Base-by-base conservation (phyloP, 2,797 vertebrate species). In the Ficedula albicollis region DNA sequence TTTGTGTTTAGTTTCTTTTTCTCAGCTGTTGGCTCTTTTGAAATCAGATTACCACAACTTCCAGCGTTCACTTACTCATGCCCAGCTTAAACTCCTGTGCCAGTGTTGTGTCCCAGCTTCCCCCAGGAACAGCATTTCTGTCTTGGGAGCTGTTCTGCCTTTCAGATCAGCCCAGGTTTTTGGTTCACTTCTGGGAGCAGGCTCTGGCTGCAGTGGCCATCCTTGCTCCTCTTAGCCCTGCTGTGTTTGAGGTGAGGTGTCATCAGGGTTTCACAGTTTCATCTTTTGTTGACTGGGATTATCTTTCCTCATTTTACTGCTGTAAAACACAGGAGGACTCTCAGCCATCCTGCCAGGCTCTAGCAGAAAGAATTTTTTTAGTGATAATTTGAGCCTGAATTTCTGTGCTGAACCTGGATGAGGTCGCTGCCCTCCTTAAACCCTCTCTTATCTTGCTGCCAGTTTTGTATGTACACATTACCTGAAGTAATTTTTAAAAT, bases 1-100 rank as follows among this genome's bases (percentile, higher is more conserved):
- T 29, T 27, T 16, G 10, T 36, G 17, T 52, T 67, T 13, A 3
- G 54, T 91, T 96, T 95, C 90, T 41, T 6, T 87, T 89, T 95
- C 58, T 48, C 5, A 0, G 3, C 25, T 12, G 48, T 29, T 49
- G 49, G 19, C 26, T 64, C 23, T 80, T 84, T 10, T 8, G 63
- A 84, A 84, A 72, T 63, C 58, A 3, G 39, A 23, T 48, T 74
- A 30, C 6, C 12, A 0, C 18, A 23, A 70, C 59, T 82, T 79
- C 67, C 36, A 80, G 38, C 26, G 4, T n/a, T 44, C 25, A 56
- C n/a, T 89, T 22, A 29, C 11, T 77, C 60, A 7, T 1, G 11
- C 36, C 9, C 56, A 41, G 14, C 3, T 30, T 15, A 9, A 32
- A 5, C 64, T 70, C 32, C 1, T 2, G 13, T 41, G 59, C 43